Evolutionary conservation across 2,113 vertebrate species (phyloP), one percentile per base, ranked within the genome.

Genomic region (Chaenogobius annularis): DNA sequence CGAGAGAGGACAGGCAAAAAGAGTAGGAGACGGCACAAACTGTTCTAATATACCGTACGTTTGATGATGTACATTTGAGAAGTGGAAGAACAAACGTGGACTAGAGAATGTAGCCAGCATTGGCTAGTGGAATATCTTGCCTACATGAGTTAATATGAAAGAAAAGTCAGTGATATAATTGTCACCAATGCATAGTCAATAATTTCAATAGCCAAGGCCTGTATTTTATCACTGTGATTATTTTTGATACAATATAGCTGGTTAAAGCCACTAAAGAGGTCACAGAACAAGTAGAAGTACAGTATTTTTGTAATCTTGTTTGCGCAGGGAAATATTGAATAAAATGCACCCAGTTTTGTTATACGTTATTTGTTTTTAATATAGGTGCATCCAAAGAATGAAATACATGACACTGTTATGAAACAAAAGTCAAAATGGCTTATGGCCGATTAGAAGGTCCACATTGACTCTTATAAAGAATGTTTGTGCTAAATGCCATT

Each of bases 1-100:
- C 8, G 77, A 75, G 59, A 83, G 67, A 74, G 77, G n/a, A 84
- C 69, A 80, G 26, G 61, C 35, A n/a, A 0, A 63, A 37, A 40
- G 77, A 87, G 20, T 75, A 80, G 84, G 50, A 62, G 3, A 83
- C 44, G 70, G 61, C 4, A 15, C 58, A 31, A 61, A 61, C 8
- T 54, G 7, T 54, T 7, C 3, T 5, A 14, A 50, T 17, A 5
- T 19, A 19, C 15, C 17, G 15, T 50, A 19, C 14, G 8, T 52
- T n/a, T 52, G 9, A 7, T 8, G 50, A 48, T 48, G 46, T 47
- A 47, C 1, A 47, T 47, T 47, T 48, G 47, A 6, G 47, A 13
- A 48, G 55, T n/a, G n/a, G n/a, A n/a, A n/a, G n/a, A n/a, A n/a
- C n/a, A n/a, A n/a, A n/a, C n/a, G n/a, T n/a, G n/a, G n/a, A n/a